Percentiles rank a stretch among this genome's conserved stretches.
phyloP scores from a whole-genome alignment of 2,797 vertebrate genomes.

The Trachops cirrhosus region DNA sequence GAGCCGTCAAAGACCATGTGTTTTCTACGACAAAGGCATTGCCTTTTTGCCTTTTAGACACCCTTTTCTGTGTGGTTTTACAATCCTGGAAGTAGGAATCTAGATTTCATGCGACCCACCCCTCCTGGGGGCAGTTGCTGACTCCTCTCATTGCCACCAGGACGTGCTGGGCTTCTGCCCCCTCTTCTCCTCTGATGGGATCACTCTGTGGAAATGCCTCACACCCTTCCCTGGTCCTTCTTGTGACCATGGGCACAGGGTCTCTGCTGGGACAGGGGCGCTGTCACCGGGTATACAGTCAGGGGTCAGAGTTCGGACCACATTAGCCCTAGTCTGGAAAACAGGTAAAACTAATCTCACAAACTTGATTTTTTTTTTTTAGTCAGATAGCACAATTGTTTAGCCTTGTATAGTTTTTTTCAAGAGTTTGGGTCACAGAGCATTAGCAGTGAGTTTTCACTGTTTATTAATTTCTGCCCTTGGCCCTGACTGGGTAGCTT shows the following conservation, averaged over 20 bases:
- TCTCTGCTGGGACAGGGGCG: not conserved
- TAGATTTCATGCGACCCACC: fast-evolving
- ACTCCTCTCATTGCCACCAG: not conserved
- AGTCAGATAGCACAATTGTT: not conserved
- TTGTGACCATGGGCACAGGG: not conserved
- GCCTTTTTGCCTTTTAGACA: not conserved
- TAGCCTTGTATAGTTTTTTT: not conserved
- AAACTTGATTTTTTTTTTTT: not conserved
- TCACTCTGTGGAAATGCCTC: not conserved
- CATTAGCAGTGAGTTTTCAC: not conserved
- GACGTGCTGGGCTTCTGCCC: not conserved
- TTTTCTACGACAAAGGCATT: fast-evolving
- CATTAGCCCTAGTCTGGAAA: not conserved
- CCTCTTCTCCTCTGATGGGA: not conserved
- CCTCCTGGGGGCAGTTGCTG: fast-evolving
- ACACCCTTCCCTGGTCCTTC: not conserved
- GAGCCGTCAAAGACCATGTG: not conserved
- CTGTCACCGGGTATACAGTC: not conserved
- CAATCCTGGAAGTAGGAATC: not conserved
- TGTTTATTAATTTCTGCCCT: not conserved
- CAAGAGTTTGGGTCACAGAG: not conserved
- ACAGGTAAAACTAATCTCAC: not conserved
- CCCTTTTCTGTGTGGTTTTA: not conserved
- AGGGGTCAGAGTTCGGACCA: not conserved
- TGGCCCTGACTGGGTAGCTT: not conserved